Conservation (phyloP, 2,888 invertebrate genomes). For the Pseudanteris insignis region DNA sequence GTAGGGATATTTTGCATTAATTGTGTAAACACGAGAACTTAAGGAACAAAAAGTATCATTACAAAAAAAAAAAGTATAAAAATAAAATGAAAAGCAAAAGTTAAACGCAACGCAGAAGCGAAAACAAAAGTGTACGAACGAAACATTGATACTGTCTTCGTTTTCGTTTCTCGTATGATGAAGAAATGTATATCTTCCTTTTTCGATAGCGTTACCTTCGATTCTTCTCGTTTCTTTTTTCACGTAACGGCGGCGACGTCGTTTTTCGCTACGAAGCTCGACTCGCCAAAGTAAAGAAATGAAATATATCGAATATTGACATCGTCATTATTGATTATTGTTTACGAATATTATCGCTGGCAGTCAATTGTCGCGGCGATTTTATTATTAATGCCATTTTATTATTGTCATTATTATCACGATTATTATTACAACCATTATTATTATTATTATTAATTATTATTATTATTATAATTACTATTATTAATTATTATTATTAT, state of each 20-base stretch:
- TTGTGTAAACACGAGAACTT: slow-evolving; percentile 62
- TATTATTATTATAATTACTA: slow-evolving; percentile 10
- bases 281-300: slow-evolving; percentile 42
- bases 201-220: slow-evolving; percentile 48
- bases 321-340: slow-evolving; percentile 55
- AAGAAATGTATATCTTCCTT: slow-evolving; percentile 45
- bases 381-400: slow-evolving; percentile 57
- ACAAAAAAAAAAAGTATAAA: slow-evolving; percentile 57
- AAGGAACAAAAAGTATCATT: slow-evolving; percentile 49
- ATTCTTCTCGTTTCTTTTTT: slow-evolving; percentile 46
- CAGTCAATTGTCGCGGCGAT: slow-evolving; percentile 52
- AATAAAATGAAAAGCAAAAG: slow-evolving; percentile 47
- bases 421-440: slow-evolving; percentile 56
- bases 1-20: slow-evolving; percentile 66
- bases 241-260: slow-evolving; percentile 40
- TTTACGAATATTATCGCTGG: slow-evolving; percentile 51
- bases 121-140: slow-evolving; percentile 58
- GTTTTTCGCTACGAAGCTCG: slow-evolving; percentile 38
- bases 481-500: too few species aligned
- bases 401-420: slow-evolving; percentile 60
- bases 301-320: slow-evolving; percentile 53
- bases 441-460: slow-evolving; percentile 21
- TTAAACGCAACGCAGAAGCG: slow-evolving; percentile 49
- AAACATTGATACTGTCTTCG: slow-evolving; percentile 62
- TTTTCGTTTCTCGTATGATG: slow-evolving; percentile 54